Percentiles rank a stretch among this genome's conserved stretches.
Conservation (phyloP, 2,888 invertebrate species). For the Trachelus troglodyta region DNA sequence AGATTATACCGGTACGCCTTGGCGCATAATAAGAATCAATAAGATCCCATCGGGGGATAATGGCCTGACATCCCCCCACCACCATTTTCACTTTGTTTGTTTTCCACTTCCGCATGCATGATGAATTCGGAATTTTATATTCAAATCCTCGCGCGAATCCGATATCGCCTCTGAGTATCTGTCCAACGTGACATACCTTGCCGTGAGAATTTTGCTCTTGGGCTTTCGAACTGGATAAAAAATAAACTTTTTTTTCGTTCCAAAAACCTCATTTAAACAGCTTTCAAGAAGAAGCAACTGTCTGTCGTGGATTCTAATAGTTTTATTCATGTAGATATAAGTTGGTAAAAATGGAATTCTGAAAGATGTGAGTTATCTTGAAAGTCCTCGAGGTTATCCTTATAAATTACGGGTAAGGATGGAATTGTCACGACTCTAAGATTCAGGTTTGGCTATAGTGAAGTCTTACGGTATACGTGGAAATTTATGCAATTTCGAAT, state of each 20-base stretch:
- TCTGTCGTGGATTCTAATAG: background rate
- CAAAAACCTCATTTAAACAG: too few species aligned
- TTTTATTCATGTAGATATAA: background rate
- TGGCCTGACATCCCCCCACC: slow-evolving; percentile 41
- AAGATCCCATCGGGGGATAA: slow-evolving; percentile 47
- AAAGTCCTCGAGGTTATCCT: background rate
- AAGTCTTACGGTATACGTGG: background rate
- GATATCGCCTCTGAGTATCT: background rate
- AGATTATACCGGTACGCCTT: slow-evolving; percentile 53
- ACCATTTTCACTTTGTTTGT: slow-evolving; percentile 42
- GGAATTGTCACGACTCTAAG: background rate
- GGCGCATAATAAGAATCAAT: slow-evolving; percentile 60
- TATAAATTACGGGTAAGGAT: background rate
- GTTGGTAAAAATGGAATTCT: background rate
- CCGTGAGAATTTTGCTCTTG: background rate
- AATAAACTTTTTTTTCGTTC: background rate
- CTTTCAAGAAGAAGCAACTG: too few species aligned
- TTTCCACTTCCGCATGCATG: slow-evolving; percentile 48
- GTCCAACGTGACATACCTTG: background rate
- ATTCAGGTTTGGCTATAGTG: background rate
- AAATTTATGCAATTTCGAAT: background rate
- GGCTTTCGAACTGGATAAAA: background rate
- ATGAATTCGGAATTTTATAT: slow-evolving; percentile 45
- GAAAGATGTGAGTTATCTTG: background rate
- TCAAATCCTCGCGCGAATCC: slow-evolving; percentile 27